Base-by-base conservation (phyloP, 2,888 invertebrate species). In the Mythimna pallens region DNA sequence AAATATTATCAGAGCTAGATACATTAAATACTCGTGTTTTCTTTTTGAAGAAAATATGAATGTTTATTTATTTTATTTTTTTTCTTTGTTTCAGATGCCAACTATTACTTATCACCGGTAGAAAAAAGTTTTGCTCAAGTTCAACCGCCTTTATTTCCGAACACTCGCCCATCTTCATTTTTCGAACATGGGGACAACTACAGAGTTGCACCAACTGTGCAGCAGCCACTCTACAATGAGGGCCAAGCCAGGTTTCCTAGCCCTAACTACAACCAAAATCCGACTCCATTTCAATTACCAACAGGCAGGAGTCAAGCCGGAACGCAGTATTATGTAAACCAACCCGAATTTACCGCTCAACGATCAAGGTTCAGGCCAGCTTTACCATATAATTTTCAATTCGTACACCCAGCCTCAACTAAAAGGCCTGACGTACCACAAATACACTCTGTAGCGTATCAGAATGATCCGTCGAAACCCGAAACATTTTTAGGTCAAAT, bases 401-500 rank as follows among this genome's bases (percentile, higher is more conserved):
- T 94, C 80, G 90, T 93, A 65, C 95, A 96, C 79, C 95, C 95
- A 70, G 95, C 95, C 8, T 95, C 96, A 50, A 97, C 97, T 6
- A 96, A 96, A 87, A 94, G 96, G 87, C 97, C 97, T 57, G 97
- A 97, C 81, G 93, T 95, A 74, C 94, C 97, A 78, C 95, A 97
- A 86, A 97, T 97, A 83, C 97, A 97, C 88, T 95, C 96, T n/a
- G 93, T 95, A 65, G 96, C 96, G 7, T 97, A 97, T 86, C 97
- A 96, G 87, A 96, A 97, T 87, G 96, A 97, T 86, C 97, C 97
- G 20, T 97, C 97, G 5, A 97, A 97, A 88, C 97, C 97, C 36
- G 97, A 97, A 94, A 97, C 97, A 57, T 97, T 97, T 90, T 91
- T 97, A 73, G 97, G 97, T 12, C 97, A 97, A 93, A 97, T 97